phyloP scores from a whole-genome alignment of 2,113 vertebrate species.

The Oxyruncus cristatus region DNA sequence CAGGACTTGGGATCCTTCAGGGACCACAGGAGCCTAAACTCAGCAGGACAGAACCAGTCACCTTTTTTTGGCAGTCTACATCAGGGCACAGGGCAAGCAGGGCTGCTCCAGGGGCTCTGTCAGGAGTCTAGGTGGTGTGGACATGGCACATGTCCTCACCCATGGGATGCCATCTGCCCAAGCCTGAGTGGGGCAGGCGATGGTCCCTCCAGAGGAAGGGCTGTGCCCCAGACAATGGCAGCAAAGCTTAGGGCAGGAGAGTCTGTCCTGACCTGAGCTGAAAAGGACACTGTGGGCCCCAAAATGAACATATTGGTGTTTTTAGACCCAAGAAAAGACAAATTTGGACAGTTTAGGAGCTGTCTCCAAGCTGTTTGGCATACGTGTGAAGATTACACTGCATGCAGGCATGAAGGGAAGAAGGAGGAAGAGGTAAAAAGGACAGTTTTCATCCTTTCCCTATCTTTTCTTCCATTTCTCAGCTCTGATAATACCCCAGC shows the following conservation, averaged over 20 bases:
- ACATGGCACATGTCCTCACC: rapidly evolving
- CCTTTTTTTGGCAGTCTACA: neutral
- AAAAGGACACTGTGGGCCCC: neutral
- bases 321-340: neutral
- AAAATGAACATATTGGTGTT: rapidly evolving
- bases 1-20: neutral
- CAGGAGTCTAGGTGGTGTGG: neutral
- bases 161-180: rapidly evolving
- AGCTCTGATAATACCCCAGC: neutral
- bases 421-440: neutral
- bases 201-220: neutral
- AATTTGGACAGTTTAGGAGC: neutral
- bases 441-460: neutral
- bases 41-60: neutral
- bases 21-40: neutral
- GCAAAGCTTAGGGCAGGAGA: neutral
- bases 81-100: rapidly evolving
- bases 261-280: neutral
- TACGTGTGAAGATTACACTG: rapidly evolving
- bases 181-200: neutral
- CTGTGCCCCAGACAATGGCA: neutral
- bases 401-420: neutral
- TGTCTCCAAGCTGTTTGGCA: neutral
- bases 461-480: neutral
- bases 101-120: neutral